Evolutionary conservation across 2,113 vertebrate species (phyloP), one percentile per base, ranked within the genome.

Genomic region (Turdus rufiventris): DNA sequence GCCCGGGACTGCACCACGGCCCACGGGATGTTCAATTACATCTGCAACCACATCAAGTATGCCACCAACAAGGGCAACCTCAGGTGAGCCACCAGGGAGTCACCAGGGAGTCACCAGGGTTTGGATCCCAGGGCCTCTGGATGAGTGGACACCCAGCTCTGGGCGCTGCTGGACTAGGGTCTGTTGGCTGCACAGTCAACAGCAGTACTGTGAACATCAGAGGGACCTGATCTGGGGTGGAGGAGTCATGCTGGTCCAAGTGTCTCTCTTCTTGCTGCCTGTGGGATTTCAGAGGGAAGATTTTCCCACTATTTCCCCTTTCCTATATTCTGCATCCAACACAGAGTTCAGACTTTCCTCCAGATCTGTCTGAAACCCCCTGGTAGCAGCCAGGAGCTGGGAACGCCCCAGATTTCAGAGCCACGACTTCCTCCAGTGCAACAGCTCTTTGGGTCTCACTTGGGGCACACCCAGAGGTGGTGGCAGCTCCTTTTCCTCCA

Each of bases 51-150:
- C 96, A 98, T 99, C 97, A 99, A 99, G 95, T 99, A 99, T 0
- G 99, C 99, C 94, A 99, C 99, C 95, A 99, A 99, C 98, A 99
- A 99, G 97, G 99, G 99, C 28, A 99, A 99, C 94, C 98, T 99
- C 97, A 99, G 99, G 99, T 99, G 94, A 98, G 97, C 29, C 56
- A 33, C 6, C 18, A 8, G 5, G 24, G 29, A 71, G 40, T 8
- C 56, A 33, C 6, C 18, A 8, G 5, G 24, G 29, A 71, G 40
- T 8, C 38, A 12, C 12, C 13, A 6, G 17, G 3, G 4, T 50
- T 86, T 23, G 26, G 4, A 9, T 11, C 60, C 0, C 0, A 42
- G 74, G 62, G 34, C 8, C 8, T 51, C 18, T 57, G 84, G 33
- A 2, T 43, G 40, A 6, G 47, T 33, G 23, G 6, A 8, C 31